Conservation (phyloP, 2,113 vertebrate species). For the Podilymbus podiceps region DNA sequence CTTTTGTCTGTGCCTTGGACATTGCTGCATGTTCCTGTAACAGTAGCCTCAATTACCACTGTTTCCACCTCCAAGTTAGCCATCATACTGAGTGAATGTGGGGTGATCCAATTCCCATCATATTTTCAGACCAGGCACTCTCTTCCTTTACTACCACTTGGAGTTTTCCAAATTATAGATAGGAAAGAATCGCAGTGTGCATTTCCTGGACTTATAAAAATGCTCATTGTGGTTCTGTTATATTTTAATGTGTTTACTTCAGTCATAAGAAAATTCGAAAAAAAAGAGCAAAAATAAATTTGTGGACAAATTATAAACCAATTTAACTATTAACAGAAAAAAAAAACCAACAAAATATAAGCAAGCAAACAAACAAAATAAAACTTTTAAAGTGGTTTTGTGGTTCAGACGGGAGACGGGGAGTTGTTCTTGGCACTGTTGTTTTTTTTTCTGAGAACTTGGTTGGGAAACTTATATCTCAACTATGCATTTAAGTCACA, state of each 20-base stretch:
- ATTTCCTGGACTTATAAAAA: neutral
- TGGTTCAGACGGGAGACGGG: neutral
- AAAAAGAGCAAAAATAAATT: neutral
- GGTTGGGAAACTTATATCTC: slow-evolving; percentile 23
- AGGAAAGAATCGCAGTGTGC: neutral
- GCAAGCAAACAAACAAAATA: neutral
- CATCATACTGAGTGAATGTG: neutral
- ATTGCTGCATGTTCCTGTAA: neutral
- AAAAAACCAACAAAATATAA: neutral
- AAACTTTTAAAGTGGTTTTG: neutral
- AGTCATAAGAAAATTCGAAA: neutral
- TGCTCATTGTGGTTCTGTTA: neutral
- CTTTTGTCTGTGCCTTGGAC: neutral
- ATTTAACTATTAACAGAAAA: neutral
- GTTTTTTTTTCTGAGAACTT: slow-evolving; percentile 2
- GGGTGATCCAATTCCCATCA: neutral
- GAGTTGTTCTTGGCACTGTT: slow-evolving; percentile 43
- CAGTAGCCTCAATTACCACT: neutral
- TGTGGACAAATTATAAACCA: neutral
- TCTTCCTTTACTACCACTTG: neutral
- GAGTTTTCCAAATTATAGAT: neutral
- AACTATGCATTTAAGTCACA: slow-evolving; percentile 39
- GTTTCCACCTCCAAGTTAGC: neutral
- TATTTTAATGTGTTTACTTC: neutral
- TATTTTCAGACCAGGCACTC: neutral